Conservation (phyloP, 2,113 vertebrate species). For the Sterrhoptilus dennistouni region DNA sequence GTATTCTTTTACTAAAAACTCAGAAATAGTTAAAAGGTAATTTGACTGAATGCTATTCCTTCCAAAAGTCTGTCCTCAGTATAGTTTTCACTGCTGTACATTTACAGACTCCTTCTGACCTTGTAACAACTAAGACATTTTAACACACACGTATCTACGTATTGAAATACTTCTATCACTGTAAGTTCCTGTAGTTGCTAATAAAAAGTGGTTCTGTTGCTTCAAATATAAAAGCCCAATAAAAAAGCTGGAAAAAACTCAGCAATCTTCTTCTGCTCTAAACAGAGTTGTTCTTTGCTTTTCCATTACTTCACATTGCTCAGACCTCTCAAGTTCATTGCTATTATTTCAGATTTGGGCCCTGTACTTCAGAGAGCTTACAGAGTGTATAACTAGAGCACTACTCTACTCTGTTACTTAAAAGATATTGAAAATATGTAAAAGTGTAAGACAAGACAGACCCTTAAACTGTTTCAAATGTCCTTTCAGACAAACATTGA, state of each 20-base stretch:
- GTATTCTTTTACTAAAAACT: background rate
- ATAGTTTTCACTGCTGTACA: background rate
- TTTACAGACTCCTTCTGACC: background rate
- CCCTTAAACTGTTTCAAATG: background rate
- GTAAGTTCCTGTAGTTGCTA: background rate
- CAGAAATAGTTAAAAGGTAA: background rate
- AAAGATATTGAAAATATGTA: background rate
- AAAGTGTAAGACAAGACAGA: background rate
- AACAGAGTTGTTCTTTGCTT: background rate
- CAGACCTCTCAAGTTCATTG: background rate
- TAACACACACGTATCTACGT: background rate
- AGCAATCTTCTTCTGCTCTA: background rate
- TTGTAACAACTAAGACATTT: background rate
- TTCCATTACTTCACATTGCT: background rate
- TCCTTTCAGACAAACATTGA: background rate
- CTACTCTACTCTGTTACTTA: background rate
- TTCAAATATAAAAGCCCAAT: background rate
- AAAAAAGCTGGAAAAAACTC: background rate
- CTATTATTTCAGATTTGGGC: background rate
- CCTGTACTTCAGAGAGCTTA: background rate
- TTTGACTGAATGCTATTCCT: background rate
- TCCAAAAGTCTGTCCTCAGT: background rate
- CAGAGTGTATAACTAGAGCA: background rate
- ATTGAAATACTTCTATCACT: background rate
- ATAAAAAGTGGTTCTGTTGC: background rate